Percentiles rank a stretch among this genome's conserved stretches.
phyloP scores from a whole-genome alignment of 1,140 invertebrate genomes.

The Andricus grossulariae region DNA sequence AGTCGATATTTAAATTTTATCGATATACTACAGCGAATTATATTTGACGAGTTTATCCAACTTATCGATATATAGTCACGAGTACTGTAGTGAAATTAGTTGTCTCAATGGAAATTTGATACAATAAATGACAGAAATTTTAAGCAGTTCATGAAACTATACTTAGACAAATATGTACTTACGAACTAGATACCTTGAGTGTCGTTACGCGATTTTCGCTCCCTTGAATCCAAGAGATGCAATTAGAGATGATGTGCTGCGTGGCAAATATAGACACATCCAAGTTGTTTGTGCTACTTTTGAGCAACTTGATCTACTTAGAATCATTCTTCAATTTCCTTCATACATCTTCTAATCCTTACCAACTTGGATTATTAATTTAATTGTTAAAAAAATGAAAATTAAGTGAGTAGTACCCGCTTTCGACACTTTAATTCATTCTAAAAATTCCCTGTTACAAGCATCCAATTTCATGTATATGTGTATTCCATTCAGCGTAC shows the following conservation, averaged over 20 bases:
- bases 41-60: too few relatives aligned
- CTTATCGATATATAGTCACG: not conserved
- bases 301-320: not conserved
- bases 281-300: conserved; percentile 11
- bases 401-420: too few relatives aligned
- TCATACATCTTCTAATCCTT: not conserved
- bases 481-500: too few relatives aligned
- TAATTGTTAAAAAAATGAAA: too few relatives aligned
- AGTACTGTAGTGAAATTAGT: conserved; percentile 2
- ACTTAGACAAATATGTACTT: too few relatives aligned
- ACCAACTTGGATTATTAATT: not conserved
- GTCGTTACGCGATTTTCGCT: conserved; percentile 49
- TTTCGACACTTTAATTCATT: too few relatives aligned
- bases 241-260: conserved; percentile 42
- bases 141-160: too few relatives aligned
- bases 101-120: not conserved
- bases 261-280: not conserved
- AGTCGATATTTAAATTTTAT: conserved; percentile 22
- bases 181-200: conserved; percentile 33
- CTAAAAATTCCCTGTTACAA: too few relatives aligned
- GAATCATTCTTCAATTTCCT: not conserved
- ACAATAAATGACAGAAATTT: not conserved
- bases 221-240: conserved; percentile 44
- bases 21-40: not conserved
- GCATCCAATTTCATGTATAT: too few relatives aligned